Evolutionary conservation across 2,113 vertebrate species (phyloP).

Genomic region (Podilymbus podiceps): DNA sequence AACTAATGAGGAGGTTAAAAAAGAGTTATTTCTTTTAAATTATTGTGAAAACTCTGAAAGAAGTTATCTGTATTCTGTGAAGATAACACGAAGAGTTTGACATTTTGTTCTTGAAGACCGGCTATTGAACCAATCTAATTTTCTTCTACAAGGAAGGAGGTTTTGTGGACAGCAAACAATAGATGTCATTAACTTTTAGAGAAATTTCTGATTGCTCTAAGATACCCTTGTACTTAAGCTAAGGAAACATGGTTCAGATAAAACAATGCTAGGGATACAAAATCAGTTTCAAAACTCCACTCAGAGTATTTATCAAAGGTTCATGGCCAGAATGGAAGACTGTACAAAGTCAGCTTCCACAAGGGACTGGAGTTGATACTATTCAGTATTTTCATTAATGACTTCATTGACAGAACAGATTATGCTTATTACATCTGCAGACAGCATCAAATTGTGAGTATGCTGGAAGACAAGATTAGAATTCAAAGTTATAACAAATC

Average conservation of each 20-base stretch:
- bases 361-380: background rate
- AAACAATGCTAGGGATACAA: background rate
- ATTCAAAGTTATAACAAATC: background rate
- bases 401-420: background rate
- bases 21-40: background rate
- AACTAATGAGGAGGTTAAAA: background rate
- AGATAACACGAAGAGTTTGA: background rate
- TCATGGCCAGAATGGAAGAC: background rate
- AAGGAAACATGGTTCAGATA: background rate
- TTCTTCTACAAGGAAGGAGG: background rate
- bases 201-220: background rate
- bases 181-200: background rate
- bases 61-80: background rate
- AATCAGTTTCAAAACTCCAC: background rate
- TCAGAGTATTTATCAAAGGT: background rate
- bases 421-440: background rate
- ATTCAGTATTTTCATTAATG: constrained; percentile 5
- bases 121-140: background rate
- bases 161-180: background rate
- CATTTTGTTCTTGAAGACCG: background rate
- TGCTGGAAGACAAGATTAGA: background rate
- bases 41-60: background rate
- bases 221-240: background rate
- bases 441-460: background rate
- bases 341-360: background rate